These are phyloP conservation scores for Anoplopoma fimbria DNA, from an alignment of 2,113 vertebrate genomes.

Conservation along the genomic window DNA sequence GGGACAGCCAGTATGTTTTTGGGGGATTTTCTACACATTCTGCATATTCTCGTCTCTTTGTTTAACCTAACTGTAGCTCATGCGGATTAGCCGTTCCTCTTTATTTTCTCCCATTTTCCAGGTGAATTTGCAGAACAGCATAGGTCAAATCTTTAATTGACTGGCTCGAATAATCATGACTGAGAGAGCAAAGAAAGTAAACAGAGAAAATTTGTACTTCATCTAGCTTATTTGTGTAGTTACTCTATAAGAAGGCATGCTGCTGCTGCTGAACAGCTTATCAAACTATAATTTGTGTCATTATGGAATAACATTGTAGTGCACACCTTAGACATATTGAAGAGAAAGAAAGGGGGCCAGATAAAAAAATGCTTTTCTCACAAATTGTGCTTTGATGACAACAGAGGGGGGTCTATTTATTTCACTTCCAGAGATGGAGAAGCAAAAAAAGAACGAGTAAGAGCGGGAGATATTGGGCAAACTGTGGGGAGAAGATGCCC, in stretches of 20 bases:
- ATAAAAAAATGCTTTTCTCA: conserved; percentile 7
- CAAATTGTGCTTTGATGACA: conserved; percentile 58
- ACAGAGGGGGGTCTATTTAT: conserved; percentile 48
- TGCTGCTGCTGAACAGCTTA: conserved; percentile 27
- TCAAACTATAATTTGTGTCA: conserved; percentile 42
- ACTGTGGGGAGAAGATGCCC: conserved; percentile 61
- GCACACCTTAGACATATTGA: too few relatives aligned
- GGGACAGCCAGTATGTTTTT: background rate
- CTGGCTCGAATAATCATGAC: background rate
- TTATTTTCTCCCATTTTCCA: background rate
- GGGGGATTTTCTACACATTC: background rate
- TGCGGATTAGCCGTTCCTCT: background rate
- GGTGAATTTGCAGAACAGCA: background rate
- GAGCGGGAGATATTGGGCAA: conserved; percentile 49
- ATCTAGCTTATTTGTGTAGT: background rate
- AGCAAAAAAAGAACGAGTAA: conserved; percentile 8
- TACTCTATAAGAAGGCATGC: background rate
- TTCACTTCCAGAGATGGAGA: conserved; percentile 46
- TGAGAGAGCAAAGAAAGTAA: conserved; percentile 12
- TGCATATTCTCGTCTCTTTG: background rate
- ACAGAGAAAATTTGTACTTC: background rate
- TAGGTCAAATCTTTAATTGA: conserved; percentile 11
- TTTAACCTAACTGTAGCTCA: background rate
- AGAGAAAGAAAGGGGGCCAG: conserved; percentile 5
- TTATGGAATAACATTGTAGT: conserved; percentile 45